phyloP scores from a whole-genome alignment of 1,140 invertebrate genomes.

The Drosophila oshimai region DNA sequence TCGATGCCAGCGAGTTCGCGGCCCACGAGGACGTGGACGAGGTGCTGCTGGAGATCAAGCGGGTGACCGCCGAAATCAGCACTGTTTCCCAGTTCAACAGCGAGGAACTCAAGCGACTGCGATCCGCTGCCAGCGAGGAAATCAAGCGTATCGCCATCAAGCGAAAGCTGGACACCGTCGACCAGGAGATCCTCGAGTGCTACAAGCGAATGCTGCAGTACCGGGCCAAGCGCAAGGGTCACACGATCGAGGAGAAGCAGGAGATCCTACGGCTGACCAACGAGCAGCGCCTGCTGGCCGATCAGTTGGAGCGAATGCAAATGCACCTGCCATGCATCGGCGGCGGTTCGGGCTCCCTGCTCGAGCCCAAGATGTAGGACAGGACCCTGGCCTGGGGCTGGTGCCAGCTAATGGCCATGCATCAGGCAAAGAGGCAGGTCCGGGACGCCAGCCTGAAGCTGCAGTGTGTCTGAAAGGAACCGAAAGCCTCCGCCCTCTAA shows the following conservation, averaged over 20 bases:
- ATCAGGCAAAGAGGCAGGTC: conserved; percentile 57
- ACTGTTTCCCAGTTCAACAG: conserved; percentile 88
- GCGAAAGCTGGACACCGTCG: conserved; percentile 87
- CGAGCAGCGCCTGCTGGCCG: conserved; percentile 85
- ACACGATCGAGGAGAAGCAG: conserved; percentile 92
- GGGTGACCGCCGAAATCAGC: conserved; percentile 91
- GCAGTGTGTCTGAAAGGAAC: conserved; percentile 39
- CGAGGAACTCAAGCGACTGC: conserved; percentile 86
- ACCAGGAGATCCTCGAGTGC: conserved; percentile 90
- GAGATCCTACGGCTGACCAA: conserved; percentile 87
- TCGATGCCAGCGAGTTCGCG: conserved; percentile 87
- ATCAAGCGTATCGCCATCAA: conserved; percentile 87
- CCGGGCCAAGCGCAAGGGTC: conserved; percentile 90
- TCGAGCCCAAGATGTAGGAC: conserved; percentile 63
- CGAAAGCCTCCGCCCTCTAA: too few species aligned
- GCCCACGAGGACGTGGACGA: conserved; percentile 89
- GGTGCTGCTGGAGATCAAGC: conserved; percentile 92
- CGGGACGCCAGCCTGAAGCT: conserved; percentile 42
- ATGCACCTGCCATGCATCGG: conserved; percentile 10
- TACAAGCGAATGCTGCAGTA: conserved; percentile 90
- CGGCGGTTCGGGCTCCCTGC: not conserved
- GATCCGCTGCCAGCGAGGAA: conserved; percentile 86
- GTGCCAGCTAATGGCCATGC: conserved; percentile 69
- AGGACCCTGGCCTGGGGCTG: conserved; percentile 71
- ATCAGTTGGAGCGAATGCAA: conserved; percentile 83